Base-by-base conservation (phyloP, 2,797 vertebrate species). In the Chaenodraco wilsoni region DNA sequence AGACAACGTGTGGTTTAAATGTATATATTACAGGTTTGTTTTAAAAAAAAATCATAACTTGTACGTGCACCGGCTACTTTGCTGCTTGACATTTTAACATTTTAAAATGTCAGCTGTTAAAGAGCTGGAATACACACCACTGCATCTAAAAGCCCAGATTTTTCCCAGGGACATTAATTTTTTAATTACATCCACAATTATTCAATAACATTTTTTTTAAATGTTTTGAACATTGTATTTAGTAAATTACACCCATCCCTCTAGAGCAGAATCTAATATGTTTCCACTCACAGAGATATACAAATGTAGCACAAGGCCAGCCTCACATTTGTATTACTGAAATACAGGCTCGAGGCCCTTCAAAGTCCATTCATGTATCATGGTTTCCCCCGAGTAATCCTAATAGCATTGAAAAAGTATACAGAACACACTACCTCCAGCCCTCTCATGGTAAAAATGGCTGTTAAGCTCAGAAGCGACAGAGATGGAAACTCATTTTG, bases 401-500 rank as follows among this genome's bases (percentile, higher is more conserved):
- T 15, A 16, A 4, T 1, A 55, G 54, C 57, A 74, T 63, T 78
- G 13, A 44, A 33, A 60, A 71, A 70, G 19, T 31, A 13, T 19
- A 19, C 44, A 37, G 43, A 63, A 51, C 46, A n/a, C n/a, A 46
- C 65, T 50, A 63, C 51, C 58, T 56, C 21, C 52, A 48, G 49
- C 19, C 5, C n/a, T 54, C 65, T 46, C 27, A 33, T n/a, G 74
- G 83, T 67, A 78, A 79, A 76, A 79, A 79, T 65, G 56, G 49
- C 41, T 72, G 21, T 52, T 51, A 66, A 78, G 71, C 62, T 73
- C 50, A 57, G 65, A 77, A 57, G 63, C 5, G 55, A 82, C 70
- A 72, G 49, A 85, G 58, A 88, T 66, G 66, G 69, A 82, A 82
- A 85, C 76, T 82, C 65, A 88, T 86, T 88, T 66, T 73, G 69